Conservation (phyloP, 1,140 invertebrate species). For the Ceratosolen fusciceps region DNA sequence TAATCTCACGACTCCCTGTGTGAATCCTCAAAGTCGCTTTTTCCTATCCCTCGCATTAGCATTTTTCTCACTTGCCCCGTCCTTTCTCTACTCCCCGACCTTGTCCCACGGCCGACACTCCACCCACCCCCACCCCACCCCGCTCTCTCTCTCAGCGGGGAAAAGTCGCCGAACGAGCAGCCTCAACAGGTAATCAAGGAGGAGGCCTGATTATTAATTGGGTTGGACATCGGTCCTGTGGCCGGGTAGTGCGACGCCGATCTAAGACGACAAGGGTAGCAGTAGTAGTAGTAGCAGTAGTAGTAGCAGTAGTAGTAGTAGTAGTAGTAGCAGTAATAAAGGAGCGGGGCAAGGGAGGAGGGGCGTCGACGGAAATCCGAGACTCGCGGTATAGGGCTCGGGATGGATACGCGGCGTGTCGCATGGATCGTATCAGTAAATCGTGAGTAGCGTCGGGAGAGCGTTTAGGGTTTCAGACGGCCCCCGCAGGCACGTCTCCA, state of each 20-base stretch:
- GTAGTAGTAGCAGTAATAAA: no score
- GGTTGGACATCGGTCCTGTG: no score
- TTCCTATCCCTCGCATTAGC: not conserved
- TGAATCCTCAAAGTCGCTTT: not conserved
- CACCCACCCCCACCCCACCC: not conserved
- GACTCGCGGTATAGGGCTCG: not conserved
- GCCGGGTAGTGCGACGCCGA: no score
- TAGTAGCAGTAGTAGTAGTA: no score
- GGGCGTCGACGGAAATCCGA: slow-evolving; percentile 14
- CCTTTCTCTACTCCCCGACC: not conserved
- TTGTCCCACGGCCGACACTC: not conserved
- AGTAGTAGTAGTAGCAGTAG: no score
- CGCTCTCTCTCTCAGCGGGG: no score
- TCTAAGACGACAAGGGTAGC: no score
- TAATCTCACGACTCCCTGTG: slow-evolving; percentile 1
- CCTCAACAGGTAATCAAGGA: no score
- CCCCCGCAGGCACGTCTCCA: slow-evolving; percentile 22
- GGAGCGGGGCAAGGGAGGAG: not conserved
- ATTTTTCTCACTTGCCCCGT: slow-evolving; percentile 15
- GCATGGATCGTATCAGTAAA: slow-evolving; percentile 44
- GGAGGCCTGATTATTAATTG: no score
- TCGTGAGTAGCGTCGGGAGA: slow-evolving; percentile 21
- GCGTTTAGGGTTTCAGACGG: slow-evolving; percentile 41
- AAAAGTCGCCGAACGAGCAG: no score
- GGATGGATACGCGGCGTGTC: not conserved